Evolutionary conservation across 2,113 vertebrate genomes (phyloP).

Genomic region (Ptilonorhynchus violaceus): DNA sequence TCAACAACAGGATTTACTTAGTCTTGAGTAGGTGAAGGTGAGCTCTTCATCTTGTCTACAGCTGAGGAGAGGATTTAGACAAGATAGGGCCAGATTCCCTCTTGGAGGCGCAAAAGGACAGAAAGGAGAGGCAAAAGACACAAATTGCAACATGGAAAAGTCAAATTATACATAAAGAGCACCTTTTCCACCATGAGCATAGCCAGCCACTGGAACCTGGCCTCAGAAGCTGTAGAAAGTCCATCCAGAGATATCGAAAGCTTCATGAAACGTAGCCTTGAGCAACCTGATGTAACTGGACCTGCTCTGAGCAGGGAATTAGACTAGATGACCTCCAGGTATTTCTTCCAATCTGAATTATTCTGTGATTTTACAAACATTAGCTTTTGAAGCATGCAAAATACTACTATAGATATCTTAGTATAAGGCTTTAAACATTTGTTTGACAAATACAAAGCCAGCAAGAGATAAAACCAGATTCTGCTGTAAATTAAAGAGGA

Average conservation of each 20-base stretch:
- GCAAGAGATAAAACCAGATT: conserved; percentile 14
- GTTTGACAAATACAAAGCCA: conserved; percentile 18
- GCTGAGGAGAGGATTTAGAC: not conserved
- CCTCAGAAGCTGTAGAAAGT: not conserved
- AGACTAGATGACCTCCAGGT: not conserved
- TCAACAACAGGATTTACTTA: not conserved
- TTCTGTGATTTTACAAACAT: not conserved
- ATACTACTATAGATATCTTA: not conserved
- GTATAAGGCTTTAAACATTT: not conserved
- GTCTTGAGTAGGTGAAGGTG: not conserved
- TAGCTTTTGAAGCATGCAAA: not conserved
- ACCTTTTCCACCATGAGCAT: not conserved
- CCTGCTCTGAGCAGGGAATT: not conserved
- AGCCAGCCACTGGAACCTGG: not conserved
- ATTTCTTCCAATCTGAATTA: not conserved
- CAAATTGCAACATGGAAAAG: not conserved
- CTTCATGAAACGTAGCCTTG: not conserved
- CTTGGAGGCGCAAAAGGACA: not conserved
- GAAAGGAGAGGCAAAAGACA: not conserved
- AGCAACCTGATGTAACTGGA: not conserved
- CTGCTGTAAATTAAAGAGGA: conserved; percentile 44
- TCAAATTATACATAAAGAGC: not conserved
- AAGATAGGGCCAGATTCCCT: not conserved
- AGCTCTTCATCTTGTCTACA: not conserved
- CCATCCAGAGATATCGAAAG: not conserved